Evolutionary conservation across 2,888 invertebrate species (phyloP).

Genomic region (Pterostichus madidus): DNA sequence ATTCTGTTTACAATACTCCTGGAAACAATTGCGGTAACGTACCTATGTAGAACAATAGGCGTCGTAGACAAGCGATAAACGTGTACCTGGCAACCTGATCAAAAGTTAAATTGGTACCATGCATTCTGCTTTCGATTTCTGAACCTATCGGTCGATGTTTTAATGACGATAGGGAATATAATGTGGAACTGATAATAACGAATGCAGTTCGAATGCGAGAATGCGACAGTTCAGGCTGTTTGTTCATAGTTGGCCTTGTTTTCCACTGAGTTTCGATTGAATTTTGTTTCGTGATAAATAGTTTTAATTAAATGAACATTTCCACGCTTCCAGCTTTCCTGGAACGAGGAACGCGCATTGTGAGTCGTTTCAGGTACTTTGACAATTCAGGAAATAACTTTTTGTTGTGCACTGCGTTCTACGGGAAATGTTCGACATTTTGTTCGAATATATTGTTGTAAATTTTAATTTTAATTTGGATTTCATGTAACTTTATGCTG

Average conservation of each 20-base stretch:
- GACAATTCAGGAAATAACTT: slow-evolving; percentile 46
- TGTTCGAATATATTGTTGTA: slow-evolving; percentile 17
- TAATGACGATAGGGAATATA: slow-evolving; percentile 51
- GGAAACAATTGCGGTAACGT: slow-evolving; percentile 9
- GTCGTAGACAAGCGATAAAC: slow-evolving; percentile 37
- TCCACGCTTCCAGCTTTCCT: slow-evolving; percentile 22
- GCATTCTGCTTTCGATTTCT: slow-evolving; percentile 54
- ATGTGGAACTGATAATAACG: slow-evolving; percentile 56
- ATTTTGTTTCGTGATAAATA: slow-evolving; percentile 64
- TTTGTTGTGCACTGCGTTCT: neutral
- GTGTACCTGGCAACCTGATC: slow-evolving; percentile 27
- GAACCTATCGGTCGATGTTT: slow-evolving; percentile 14
- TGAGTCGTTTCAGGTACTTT: neutral
- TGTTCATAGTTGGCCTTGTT: slow-evolving; percentile 59
- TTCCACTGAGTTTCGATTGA: slow-evolving; percentile 55
- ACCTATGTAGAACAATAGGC: slow-evolving; percentile 20
- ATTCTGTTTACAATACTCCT: neutral
- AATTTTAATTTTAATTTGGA: slow-evolving; percentile 33
- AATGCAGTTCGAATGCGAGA: slow-evolving; percentile 34
- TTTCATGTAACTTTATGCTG: slow-evolving; percentile 14
- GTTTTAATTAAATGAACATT: slow-evolving; percentile 59
- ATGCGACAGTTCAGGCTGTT: slow-evolving; percentile 43
- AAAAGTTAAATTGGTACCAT: slow-evolving; percentile 59
- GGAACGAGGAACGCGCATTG: slow-evolving; percentile 16
- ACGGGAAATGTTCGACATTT: slow-evolving; percentile 31